phyloP scores from a whole-genome alignment of 2,888 invertebrate species.

The Eupithecia pulchellata region DNA sequence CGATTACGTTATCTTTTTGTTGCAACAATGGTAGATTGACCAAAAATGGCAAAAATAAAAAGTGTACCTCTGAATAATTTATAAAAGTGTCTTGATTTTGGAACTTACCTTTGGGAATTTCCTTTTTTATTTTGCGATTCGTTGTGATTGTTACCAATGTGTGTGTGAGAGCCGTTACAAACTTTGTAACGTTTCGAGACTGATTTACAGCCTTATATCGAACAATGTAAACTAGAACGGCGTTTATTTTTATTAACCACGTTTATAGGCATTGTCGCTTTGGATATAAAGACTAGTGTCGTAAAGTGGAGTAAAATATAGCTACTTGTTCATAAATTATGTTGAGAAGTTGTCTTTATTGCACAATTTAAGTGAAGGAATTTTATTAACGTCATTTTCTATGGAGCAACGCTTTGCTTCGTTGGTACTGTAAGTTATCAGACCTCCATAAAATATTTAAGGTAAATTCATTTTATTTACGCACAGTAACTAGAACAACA shows the following conservation, averaged over 20 bases:
- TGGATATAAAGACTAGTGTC: slow-evolving; percentile 43
- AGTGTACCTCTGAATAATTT: background rate
- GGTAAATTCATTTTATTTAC: no score
- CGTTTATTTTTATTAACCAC: slow-evolving; percentile 46
- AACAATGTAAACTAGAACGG: slow-evolving; percentile 51
- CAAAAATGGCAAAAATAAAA: background rate
- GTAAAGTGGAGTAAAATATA: slow-evolving; percentile 41
- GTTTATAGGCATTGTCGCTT: slow-evolving; percentile 45
- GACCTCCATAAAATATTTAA: background rate
- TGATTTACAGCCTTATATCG: slow-evolving; percentile 46
- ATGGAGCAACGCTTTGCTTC: slow-evolving; percentile 18
- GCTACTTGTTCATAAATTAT: slow-evolving; percentile 42
- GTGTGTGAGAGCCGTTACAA: slow-evolving; percentile 32
- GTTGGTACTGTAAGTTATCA: background rate
- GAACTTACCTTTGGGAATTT: background rate
- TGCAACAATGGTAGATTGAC: slow-evolving; percentile 1
- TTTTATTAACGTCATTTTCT: slow-evolving; percentile 24
- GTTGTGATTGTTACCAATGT: background rate
- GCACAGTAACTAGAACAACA: no score
- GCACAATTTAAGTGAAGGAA: slow-evolving; percentile 26
- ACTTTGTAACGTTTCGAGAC: slow-evolving; percentile 54
- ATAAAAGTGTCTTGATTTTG: background rate
- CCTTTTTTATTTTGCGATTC: background rate
- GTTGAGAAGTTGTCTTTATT: slow-evolving; percentile 33
- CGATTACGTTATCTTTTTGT: background rate